Percentiles rank a stretch among this genome's conserved stretches.
phyloP scores from a whole-genome alignment of 2,797 vertebrate genomes.

The Neostethus bicornis region DNA sequence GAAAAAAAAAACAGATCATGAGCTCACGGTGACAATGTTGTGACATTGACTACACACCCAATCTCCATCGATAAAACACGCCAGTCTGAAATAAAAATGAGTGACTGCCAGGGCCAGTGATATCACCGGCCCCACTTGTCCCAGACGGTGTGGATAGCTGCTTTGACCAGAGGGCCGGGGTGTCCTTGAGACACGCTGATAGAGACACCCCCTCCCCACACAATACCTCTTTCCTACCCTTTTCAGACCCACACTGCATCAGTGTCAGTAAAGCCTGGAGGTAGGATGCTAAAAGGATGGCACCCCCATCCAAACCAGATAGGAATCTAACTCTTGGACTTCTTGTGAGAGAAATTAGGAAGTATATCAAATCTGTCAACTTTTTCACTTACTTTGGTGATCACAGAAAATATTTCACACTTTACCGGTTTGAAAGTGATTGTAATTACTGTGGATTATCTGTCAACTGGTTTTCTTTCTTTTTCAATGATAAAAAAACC shows the following conservation, averaged over 20 bases:
- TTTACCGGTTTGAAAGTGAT: background rate
- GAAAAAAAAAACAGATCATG: slow-evolving; percentile 33
- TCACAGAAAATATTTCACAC: slow-evolving; percentile 3
- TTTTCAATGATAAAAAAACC: background rate
- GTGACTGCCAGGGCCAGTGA: slow-evolving; percentile 77
- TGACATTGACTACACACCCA: slow-evolving; percentile 63
- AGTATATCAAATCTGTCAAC: slow-evolving; percentile 31
- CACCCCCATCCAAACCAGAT: slow-evolving; percentile 53
- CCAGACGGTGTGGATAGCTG: slow-evolving; percentile 76
- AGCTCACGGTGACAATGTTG: slow-evolving; percentile 45
- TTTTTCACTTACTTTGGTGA: slow-evolving; percentile 36
- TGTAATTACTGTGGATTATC: slow-evolving; percentile 19
- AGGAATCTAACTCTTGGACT: slow-evolving; percentile 52
- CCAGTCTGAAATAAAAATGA: slow-evolving; percentile 80
- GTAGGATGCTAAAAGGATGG: slow-evolving; percentile 70
- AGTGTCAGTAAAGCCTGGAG: slow-evolving; percentile 71
- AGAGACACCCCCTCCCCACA: slow-evolving; percentile 21
- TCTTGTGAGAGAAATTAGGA: slow-evolving; percentile 31
- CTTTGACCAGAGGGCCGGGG: slow-evolving; percentile 69
- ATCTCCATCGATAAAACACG: slow-evolving; percentile 68
- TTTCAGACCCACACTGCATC: slow-evolving; percentile 63
- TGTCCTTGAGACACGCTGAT: slow-evolving; percentile 82
- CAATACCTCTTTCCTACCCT: slow-evolving; percentile 29
- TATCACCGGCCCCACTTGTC: slow-evolving; percentile 81
- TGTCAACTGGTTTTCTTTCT: slow-evolving; percentile 18